Evolutionary conservation across 1,140 invertebrate species (phyloP).

Genomic region (Papilio dardanus): DNA sequence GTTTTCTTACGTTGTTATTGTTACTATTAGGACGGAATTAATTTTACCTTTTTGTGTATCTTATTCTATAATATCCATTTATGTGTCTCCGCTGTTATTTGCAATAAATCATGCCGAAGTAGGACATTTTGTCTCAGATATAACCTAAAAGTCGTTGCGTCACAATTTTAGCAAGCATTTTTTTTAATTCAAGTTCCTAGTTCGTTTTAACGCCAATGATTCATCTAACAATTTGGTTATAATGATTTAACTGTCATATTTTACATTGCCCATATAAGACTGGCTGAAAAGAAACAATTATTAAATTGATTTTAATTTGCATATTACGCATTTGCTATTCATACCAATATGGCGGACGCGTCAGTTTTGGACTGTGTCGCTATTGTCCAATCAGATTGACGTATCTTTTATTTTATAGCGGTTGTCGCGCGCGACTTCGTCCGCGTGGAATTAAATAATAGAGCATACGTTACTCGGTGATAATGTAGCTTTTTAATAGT

Average conservation of each 20-base stretch:
- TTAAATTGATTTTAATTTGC: slow-evolving; percentile 25
- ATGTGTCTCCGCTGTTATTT: too few relatives aligned
- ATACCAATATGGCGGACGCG: slow-evolving; percentile 20
- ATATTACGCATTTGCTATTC: slow-evolving; percentile 18
- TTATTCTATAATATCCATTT: too few relatives aligned
- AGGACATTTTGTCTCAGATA: too few relatives aligned
- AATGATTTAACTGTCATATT: not conserved
- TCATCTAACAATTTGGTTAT: not conserved
- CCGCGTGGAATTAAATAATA: too few relatives aligned
- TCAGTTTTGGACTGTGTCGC: slow-evolving; percentile 1
- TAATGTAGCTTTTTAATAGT: too few relatives aligned
- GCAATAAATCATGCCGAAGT: too few relatives aligned
- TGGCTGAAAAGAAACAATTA: not conserved
- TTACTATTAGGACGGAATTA: too few relatives aligned
- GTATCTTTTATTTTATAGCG: not conserved
- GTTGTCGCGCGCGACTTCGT: too few relatives aligned
- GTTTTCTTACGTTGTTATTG: too few relatives aligned
- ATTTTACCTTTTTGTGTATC: too few relatives aligned
- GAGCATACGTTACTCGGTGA: too few relatives aligned
- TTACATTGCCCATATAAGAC: not conserved
- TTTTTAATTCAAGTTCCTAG: not conserved
- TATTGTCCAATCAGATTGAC: not conserved
- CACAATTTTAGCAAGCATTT: not conserved
- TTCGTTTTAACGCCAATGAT: not conserved
- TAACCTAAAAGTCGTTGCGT: not conserved